phyloP scores from a whole-genome alignment of 2,113 vertebrate genomes.

The Deroptyus accipitrinus region DNA sequence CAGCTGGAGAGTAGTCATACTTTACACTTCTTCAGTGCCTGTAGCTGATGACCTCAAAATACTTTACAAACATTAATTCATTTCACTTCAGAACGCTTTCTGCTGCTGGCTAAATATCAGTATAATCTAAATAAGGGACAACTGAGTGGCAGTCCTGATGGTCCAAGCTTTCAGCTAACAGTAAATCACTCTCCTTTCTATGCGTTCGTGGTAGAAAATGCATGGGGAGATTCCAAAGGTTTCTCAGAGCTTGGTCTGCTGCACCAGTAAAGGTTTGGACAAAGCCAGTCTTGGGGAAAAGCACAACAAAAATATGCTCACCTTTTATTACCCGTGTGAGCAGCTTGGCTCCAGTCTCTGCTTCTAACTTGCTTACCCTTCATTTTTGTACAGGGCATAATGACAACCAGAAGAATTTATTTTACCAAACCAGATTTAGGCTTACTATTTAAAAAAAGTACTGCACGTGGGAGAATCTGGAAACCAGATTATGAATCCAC shows the following conservation, averaged over 20 bases:
- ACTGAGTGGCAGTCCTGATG: neutral
- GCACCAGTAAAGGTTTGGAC: neutral
- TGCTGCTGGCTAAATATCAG: neutral
- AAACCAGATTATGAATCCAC: conserved; percentile 37
- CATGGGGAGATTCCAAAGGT: neutral
- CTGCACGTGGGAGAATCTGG: neutral
- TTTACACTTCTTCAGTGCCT: neutral
- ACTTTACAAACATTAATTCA: neutral
- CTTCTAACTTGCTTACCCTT: neutral
- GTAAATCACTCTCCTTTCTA: neutral
- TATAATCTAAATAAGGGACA: neutral
- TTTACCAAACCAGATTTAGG: neutral
- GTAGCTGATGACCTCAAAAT: neutral
- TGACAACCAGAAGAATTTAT: conserved; percentile 11
- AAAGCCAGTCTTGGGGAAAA: neutral
- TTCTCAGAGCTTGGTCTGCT: neutral
- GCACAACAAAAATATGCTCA: neutral
- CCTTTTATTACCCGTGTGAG: neutral
- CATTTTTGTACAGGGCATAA: neutral
- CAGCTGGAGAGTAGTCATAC: neutral
- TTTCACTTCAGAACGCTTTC: neutral
- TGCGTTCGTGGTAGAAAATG: neutral
- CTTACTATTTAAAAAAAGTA: neutral
- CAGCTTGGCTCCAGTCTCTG: neutral
- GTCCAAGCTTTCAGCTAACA: neutral